Evolutionary conservation across 2,113 vertebrate genomes (phyloP).

Genomic region (Xiphorhynchus elegans): DNA sequence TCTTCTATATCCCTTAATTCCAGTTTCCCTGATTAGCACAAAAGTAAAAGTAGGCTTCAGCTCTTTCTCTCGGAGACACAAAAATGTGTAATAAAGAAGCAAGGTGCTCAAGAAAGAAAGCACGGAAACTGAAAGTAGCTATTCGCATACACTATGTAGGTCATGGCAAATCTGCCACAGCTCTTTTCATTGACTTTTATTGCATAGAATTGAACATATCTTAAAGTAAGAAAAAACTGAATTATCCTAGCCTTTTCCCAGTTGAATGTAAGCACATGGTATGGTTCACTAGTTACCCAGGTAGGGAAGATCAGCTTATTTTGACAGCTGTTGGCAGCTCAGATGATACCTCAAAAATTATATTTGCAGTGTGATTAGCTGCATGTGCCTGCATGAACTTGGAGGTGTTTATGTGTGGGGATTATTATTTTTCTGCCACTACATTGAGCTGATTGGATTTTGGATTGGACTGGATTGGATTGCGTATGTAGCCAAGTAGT

Average conservation of each 20-base stretch:
- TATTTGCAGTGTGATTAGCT: neutral
- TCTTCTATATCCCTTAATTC: neutral
- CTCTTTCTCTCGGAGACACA: neutral
- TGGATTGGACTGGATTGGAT: neutral
- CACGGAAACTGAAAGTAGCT: neutral
- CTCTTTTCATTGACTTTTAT: neutral
- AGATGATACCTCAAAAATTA: neutral
- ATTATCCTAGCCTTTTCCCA: neutral
- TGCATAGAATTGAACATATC: neutral
- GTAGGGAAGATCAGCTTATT: neutral
- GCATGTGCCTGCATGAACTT: neutral
- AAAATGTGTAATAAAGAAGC: neutral
- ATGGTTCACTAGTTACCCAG: neutral
- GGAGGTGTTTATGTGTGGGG: neutral
- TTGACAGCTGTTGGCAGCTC: neutral
- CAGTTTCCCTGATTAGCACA: neutral
- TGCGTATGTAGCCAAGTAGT: neutral
- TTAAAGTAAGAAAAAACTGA: neutral
- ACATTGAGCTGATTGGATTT: neutral
- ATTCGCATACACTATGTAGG: neutral
- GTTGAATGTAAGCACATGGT: neutral
- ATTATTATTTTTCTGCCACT: neutral
- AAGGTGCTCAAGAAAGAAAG: neutral
- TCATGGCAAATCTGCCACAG: neutral
- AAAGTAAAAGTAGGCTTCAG: neutral